Evolutionary conservation across 2,113 vertebrate genomes (phyloP).

Genomic region (Plecturocebus donacophilus): DNA sequence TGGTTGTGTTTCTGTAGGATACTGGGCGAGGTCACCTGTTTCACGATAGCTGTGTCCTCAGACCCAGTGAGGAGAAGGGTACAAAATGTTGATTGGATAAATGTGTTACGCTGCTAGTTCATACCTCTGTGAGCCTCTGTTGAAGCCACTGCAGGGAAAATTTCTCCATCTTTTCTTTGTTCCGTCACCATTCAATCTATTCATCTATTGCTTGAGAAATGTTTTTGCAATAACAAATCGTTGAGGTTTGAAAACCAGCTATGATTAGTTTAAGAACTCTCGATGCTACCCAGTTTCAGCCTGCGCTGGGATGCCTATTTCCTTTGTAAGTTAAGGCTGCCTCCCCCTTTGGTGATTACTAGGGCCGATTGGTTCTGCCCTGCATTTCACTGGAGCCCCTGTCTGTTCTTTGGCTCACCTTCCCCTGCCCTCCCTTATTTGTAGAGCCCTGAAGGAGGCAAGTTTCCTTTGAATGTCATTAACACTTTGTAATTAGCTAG

Average conservation of each 20-base stretch:
- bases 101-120: neutral
- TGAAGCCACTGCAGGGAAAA: neutral
- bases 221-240: slow-evolving; percentile 58
- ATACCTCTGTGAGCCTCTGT: neutral
- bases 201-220: slow-evolving; percentile 62
- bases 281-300: neutral
- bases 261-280: slow-evolving; percentile 2
- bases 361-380: neutral
- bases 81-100: neutral
- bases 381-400: neutral
- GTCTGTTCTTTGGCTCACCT: slow-evolving; percentile 56
- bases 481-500: slow-evolving; percentile 46
- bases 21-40: too few relatives aligned
- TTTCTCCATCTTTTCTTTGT: neutral
- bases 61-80: neutral
- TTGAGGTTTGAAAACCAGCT: slow-evolving; percentile 51
- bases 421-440: slow-evolving; percentile 34
- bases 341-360: neutral
- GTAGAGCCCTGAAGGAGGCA: neutral
- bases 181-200: slow-evolving; percentile 17
- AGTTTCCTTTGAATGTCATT: neutral
- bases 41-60: neutral
- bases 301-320: neutral
- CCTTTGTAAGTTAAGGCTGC: slow-evolving; percentile 15
- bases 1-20: neutral